Base-by-base conservation (phyloP, 2,113 vertebrate species). In the Xiphias gladius region DNA sequence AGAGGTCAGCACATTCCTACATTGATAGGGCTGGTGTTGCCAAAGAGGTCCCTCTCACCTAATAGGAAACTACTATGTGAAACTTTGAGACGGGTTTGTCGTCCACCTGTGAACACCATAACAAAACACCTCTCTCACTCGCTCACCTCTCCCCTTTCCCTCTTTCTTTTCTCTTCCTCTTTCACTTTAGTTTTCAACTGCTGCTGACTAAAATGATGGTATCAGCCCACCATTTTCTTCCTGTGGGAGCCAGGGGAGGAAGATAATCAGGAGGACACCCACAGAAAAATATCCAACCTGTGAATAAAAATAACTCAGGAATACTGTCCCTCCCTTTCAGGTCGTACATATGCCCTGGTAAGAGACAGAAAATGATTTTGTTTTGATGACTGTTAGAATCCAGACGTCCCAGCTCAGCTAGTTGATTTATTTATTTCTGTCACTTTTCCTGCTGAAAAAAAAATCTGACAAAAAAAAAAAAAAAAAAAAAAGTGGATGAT, bases 291-390 rank as follows among this genome's bases (percentile, higher is more conserved):
- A 74, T 54, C 22, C 39, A 86, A 43, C 54, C 48, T 61, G 35
- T 71, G 62, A 83, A 77, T 84, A 67, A 86, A 80, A 83, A 89
- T 80, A 79, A 78, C 58, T 57, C 59, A 37, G 59, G 64, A 66
- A 76, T 80, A 64, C 32, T 48, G 50, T 71, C n/a, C n/a, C 32
- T 52, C 43, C 41, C 75, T 50, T 10, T 13, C 70, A 62, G 66
- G 39, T 66, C 5, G 20, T 35, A 55, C 75, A 77, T 59, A 50
- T 17, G 24, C 43, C 62, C 41, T 37, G 26, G 17, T 26, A 48
- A 52, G 8, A 65, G 72, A 61, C 3, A 37, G 26, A 28, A 17
- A 55, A 35, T 35, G 22, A 76, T 82, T 68, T 58, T 30, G 12
- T 32, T 77, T 73, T 63, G 61, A 79, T 72, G 71, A 83, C 35